Percentiles rank a stretch among this genome's conserved stretches.
phyloP scores from a whole-genome alignment of 2,113 vertebrate species.

The Salvelinus alpinus region DNA sequence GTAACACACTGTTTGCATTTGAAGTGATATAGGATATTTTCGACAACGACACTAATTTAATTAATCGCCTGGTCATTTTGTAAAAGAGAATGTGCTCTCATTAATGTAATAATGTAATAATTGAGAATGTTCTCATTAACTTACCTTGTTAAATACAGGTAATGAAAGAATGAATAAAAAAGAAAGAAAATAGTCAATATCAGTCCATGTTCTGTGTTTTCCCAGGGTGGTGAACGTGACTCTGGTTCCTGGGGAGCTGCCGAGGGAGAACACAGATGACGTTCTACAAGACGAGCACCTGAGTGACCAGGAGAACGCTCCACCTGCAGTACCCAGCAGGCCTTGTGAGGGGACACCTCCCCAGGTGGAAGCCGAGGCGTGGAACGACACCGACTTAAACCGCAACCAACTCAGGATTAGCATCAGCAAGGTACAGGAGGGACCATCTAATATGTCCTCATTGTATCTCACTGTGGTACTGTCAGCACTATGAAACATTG shows the following conservation, averaged over 20 bases:
- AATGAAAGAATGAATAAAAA: not conserved
- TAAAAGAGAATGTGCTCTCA: too few relatives aligned
- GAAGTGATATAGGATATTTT: too few relatives aligned
- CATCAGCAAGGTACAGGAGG: conserved; percentile 88
- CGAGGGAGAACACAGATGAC: conserved; percentile 95
- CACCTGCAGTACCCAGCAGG: conserved; percentile 77
- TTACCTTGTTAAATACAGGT: too few relatives aligned
- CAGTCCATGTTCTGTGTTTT: not conserved
- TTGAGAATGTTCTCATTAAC: too few relatives aligned
- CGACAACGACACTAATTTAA: too few relatives aligned
- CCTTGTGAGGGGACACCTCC: conserved; percentile 62
- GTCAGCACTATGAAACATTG: too few relatives aligned
- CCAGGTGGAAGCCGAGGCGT: conserved; percentile 85
- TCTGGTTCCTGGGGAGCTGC: conserved; percentile 85
- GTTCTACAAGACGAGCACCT: conserved; percentile 95
- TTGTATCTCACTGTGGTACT: not conserved
- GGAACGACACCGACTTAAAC: conserved; percentile 98
- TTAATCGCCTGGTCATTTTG: too few relatives aligned
- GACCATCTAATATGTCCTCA: not conserved
- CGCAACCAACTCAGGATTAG: conserved; percentile 98
- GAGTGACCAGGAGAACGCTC: conserved; percentile 97
- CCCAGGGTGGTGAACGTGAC: conserved; percentile 85
- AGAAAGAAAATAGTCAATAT: not conserved
- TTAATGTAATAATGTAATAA: too few relatives aligned
- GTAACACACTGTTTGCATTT: too few relatives aligned